These are phyloP conservation scores for Agrotis puta DNA, from an alignment of 2,888 invertebrate species.

Conservation along the genomic window DNA sequence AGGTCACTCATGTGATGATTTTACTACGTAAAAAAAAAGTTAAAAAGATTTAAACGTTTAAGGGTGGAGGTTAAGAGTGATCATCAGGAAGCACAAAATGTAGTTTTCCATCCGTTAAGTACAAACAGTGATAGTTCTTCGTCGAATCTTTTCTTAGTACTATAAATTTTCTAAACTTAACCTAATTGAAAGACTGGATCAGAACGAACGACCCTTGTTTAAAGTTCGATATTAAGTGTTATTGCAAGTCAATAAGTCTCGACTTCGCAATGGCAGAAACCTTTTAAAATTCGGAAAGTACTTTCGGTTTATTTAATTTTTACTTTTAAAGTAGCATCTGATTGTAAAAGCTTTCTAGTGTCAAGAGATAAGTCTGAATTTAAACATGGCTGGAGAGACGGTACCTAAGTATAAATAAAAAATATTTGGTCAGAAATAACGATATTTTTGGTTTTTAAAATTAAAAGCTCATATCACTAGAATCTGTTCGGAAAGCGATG, in stretches of 20 bases:
- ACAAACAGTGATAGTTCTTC: background rate
- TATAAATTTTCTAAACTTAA: constrained; percentile 19
- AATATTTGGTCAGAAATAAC: too few species aligned
- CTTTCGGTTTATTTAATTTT: background rate
- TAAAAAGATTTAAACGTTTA: too few species aligned
- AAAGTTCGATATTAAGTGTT: constrained; percentile 27
- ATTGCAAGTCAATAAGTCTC: constrained; percentile 20
- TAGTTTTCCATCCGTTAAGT: background rate
- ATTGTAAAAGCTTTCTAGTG: background rate
- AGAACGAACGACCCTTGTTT: constrained; percentile 11
- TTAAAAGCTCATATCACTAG: too few species aligned
- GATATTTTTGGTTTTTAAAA: too few species aligned
- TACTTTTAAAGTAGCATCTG: background rate
- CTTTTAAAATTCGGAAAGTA: constrained; percentile 18
- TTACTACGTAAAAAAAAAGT: too few species aligned
- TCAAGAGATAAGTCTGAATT: too few species aligned
- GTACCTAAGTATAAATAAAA: too few species aligned
- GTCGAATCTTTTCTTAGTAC: background rate
- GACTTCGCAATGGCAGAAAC: background rate
- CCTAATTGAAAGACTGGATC: background rate
- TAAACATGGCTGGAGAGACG: too few species aligned
- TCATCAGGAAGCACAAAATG: background rate
- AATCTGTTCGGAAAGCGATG: too few species aligned
- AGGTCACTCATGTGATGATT: too few species aligned
- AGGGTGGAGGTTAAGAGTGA: too few species aligned